Evolutionary conservation across 2,888 invertebrate genomes (phyloP).

Genomic region (Diplazon laetatorius): DNA sequence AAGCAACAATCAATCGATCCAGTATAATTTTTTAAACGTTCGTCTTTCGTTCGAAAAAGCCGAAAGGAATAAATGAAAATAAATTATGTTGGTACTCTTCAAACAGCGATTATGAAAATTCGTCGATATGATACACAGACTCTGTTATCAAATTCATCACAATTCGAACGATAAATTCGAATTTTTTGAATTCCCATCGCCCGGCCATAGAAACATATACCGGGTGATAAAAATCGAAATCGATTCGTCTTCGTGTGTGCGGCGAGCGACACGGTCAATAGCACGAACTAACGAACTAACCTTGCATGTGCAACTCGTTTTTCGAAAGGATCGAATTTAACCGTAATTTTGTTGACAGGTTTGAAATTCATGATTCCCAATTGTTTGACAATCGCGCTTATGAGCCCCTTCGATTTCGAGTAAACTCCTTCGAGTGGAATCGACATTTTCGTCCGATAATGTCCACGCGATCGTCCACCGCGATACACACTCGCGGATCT

Average conservation of each 20-base stretch:
- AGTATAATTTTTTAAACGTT: background rate
- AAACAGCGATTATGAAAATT: background rate
- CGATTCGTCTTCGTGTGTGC: background rate
- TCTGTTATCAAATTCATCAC: background rate
- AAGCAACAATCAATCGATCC: background rate
- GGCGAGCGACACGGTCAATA: background rate
- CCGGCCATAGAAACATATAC: background rate
- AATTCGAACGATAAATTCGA: background rate
- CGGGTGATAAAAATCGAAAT: background rate
- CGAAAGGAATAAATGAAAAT: background rate
- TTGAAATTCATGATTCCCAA: slow-evolving; percentile 89
- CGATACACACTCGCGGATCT: slow-evolving; percentile 5
- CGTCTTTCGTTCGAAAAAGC: background rate
- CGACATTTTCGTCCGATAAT: slow-evolving; percentile 85
- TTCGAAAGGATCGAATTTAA: slow-evolving; percentile 94
- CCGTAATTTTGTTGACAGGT: slow-evolving; percentile 89
- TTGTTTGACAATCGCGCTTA: slow-evolving; percentile 90
- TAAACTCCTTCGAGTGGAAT: slow-evolving; percentile 88
- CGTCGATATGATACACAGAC: background rate
- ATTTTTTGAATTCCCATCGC: too few relatives aligned
- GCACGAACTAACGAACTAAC: slow-evolving; percentile 81
- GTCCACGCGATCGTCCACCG: slow-evolving; percentile 35
- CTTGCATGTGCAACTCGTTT: slow-evolving; percentile 87
- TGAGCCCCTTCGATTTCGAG: slow-evolving; percentile 87
- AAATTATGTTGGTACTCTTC: slow-evolving; percentile 27